Evolutionary conservation across 2,888 invertebrate species (phyloP), one percentile per base, ranked within the genome.

Genomic region (Yponomeuta cagnagella): DNA sequence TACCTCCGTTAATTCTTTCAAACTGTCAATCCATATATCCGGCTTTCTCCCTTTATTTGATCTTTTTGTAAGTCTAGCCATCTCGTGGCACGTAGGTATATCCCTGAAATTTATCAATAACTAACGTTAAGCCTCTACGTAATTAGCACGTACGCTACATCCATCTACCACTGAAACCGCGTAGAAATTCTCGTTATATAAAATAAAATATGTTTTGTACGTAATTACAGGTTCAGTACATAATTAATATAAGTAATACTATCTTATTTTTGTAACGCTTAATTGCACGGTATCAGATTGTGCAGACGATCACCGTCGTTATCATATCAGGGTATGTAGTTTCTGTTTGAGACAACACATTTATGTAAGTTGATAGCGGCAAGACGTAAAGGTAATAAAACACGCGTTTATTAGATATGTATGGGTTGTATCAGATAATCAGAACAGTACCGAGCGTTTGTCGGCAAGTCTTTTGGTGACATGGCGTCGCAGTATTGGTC

Each of bases 331-430:
- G 71, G 71, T 75, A 73, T 74, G 82, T 83, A 82, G 83, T 85
- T 86, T 80, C 81, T 79, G 82, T 81, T 83, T 81, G 77, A 82
- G 82, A 82, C 79, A 81, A 83, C 83, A 80, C 78, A 81, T 82
- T 81, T 83, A 80, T 85, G 84, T 85, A 81, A 81, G 79, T 80
- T 80, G 91, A 92, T 91, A 92, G 91, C 91, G 91, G 91, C 82
- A 78, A 81, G 81, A 80, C 81, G 82, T 81, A 87, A 91, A 90
- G 87, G 85, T 80, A 78, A 81, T 80, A 86, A 83, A 90, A 90
- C 91, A 91, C 80, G 88, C 82, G 86, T 90, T 88, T 87, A 86
- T 86, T 83, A 83, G 90, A 90, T 90, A 89, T 85, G 84, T 85
- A 86, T 64, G 30, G 85, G 84, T 88, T 86, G 82, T 87, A 86